Conservation (phyloP, 2,797 vertebrate species). For the Columba guinea region DNA sequence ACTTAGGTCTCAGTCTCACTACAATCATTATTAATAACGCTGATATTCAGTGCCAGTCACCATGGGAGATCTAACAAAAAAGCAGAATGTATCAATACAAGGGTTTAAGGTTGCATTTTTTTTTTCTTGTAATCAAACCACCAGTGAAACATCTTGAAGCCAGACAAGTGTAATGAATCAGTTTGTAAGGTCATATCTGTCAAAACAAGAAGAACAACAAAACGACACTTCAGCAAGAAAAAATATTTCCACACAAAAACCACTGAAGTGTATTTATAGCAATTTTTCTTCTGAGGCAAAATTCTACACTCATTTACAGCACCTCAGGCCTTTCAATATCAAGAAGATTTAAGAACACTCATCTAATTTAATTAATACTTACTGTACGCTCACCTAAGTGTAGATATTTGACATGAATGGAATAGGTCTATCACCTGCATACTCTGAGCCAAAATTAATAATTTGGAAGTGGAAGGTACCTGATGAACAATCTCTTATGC, state of each 20-base stretch:
- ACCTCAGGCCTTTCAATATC: not conserved
- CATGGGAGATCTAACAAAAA: not conserved
- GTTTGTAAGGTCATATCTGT: not conserved
- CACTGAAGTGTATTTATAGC: not conserved
- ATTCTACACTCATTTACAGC: not conserved
- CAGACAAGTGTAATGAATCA: not conserved
- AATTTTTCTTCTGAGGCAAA: not conserved
- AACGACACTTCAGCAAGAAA: not conserved
- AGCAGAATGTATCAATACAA: not conserved
- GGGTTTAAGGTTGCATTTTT: not conserved
- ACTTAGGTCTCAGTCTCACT: not conserved
- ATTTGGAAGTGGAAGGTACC: not conserved
- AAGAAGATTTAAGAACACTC: not conserved
- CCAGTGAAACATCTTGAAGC: not conserved
- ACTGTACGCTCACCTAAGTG: not conserved
- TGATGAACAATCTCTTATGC: not conserved
- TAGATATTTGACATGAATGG: not conserved
- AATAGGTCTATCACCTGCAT: not conserved
- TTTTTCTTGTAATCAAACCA: slow-evolving; percentile 2
- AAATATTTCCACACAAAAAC: not conserved
- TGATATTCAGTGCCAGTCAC: not conserved
- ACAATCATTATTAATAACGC: not conserved
- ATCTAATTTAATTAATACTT: not conserved
- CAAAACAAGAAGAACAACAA: not conserved
- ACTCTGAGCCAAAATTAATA: not conserved